phyloP scores from a whole-genome alignment of 2,888 invertebrate species.

The Xestia rhomboidea region DNA sequence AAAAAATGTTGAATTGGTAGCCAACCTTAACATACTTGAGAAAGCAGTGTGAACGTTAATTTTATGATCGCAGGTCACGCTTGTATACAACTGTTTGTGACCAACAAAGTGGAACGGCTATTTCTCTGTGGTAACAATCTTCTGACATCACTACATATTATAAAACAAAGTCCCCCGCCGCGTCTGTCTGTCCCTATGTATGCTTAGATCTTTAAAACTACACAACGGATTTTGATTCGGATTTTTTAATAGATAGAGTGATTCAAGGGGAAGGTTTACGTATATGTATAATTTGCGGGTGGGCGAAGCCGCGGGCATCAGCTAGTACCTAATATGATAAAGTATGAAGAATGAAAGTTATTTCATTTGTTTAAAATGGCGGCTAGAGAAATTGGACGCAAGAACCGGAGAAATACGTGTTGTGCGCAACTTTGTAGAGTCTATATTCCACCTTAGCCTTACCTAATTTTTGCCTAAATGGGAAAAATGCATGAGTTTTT shows the following conservation, averaged over 20 bases:
- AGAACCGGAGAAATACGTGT: not conserved
- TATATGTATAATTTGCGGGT: too few relatives aligned
- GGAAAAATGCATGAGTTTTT: not conserved
- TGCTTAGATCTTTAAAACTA: too few relatives aligned
- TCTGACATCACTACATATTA: too few relatives aligned
- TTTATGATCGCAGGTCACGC: conserved; percentile 15
- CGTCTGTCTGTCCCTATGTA: too few relatives aligned
- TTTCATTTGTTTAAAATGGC: not conserved
- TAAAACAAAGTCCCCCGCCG: too few relatives aligned
- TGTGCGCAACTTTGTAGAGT: not conserved
- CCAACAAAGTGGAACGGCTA: conserved; percentile 4
- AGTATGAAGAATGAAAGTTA: not conserved
- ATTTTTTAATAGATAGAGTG: too few relatives aligned
- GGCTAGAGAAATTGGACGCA: not conserved
- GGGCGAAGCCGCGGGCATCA: too few relatives aligned
- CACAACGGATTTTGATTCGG: too few relatives aligned
- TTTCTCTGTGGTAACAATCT: not conserved
- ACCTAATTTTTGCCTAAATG: not conserved
- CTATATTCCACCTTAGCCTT: not conserved
- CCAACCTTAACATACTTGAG: not conserved
- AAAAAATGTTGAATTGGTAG: not conserved
- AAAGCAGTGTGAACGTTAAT: not conserved
- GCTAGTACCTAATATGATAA: too few relatives aligned
- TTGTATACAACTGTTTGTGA: not conserved
- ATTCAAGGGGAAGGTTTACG: too few relatives aligned